Percentiles rank a stretch among this genome's conserved stretches.
Conservation (phyloP, 2,797 vertebrate genomes). For the Borostomias antarcticus region DNA sequence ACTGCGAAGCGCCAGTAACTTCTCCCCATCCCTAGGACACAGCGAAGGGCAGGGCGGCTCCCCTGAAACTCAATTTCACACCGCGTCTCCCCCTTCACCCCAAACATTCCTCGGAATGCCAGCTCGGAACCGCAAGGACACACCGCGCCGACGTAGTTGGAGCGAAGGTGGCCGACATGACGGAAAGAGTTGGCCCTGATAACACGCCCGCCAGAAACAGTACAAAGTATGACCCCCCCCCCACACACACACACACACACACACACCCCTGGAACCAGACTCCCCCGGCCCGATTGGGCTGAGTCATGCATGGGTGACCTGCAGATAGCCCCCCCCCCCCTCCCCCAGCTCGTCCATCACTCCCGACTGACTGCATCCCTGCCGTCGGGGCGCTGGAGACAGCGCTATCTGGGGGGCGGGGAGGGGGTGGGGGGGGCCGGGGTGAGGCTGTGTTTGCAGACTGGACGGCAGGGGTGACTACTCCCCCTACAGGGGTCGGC, state of each 20-base stretch:
- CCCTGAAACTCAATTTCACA: not conserved
- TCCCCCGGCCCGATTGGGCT: not conserved
- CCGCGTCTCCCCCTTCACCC: not conserved
- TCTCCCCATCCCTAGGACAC: not conserved
- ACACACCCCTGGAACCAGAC: too few species aligned
- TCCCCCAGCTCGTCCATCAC: conserved; percentile 47
- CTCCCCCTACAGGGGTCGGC: conserved; percentile 58
- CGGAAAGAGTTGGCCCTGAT: not conserved
- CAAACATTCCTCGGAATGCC: not conserved
- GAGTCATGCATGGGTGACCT: conserved; percentile 5
- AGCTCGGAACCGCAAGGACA: not conserved
- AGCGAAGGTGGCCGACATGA: not conserved
- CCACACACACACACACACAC: too few species aligned
- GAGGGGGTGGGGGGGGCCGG: conserved; percentile 2
- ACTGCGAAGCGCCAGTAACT: not conserved
- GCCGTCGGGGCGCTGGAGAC: conserved; percentile 67
- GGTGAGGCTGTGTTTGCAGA: conserved; percentile 55
- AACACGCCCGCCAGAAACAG: not conserved
- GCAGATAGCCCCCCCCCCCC: not conserved
- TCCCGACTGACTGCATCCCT: conserved; percentile 38
- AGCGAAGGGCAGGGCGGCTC: not conserved
- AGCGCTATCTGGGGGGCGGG: conserved; percentile 60
- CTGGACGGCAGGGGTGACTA: conserved; percentile 58
- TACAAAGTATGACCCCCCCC: too few species aligned
- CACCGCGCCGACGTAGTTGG: too few species aligned